Conservation (phyloP, 2,797 vertebrate species). For the Hozukius guyotensis region DNA sequence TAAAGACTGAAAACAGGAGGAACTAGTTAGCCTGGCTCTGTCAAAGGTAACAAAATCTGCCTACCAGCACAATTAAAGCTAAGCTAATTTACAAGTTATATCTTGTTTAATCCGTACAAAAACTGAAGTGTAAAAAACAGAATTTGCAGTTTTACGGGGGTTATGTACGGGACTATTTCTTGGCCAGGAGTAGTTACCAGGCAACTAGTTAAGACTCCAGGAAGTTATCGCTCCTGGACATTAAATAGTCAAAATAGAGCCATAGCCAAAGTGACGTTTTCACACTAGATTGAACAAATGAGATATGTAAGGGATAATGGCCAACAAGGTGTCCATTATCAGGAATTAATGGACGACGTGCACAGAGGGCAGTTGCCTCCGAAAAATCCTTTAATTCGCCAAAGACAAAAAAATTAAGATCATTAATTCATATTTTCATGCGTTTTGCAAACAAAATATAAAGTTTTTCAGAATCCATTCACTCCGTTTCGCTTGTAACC, state of each 20-base stretch:
- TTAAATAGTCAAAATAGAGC: not conserved
- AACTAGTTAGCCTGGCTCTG: not conserved
- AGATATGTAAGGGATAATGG: not conserved
- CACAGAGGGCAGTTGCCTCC: too few species aligned
- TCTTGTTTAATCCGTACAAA: not conserved
- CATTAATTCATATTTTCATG: too few species aligned
- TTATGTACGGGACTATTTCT: not conserved
- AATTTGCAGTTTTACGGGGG: not conserved
- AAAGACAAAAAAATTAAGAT: too few species aligned
- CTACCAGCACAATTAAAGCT: not conserved
- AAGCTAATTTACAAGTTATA: not conserved
- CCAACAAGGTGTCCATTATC: too few species aligned
- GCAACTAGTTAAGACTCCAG: not conserved
- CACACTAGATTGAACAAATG: not conserved
- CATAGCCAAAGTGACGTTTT: not conserved
- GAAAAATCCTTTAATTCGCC: too few species aligned
- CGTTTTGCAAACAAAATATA: too few species aligned
- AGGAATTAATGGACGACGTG: too few species aligned
- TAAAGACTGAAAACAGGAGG: not conserved
- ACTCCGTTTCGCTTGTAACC: too few species aligned
- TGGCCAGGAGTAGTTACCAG: not conserved
- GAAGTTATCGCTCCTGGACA: not conserved
- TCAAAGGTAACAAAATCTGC: not conserved
- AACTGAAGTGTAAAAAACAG: not conserved
- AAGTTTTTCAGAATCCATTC: too few species aligned